phyloP scores from a whole-genome alignment of 2,113 vertebrate species.

The Saguinus imperator region DNA sequence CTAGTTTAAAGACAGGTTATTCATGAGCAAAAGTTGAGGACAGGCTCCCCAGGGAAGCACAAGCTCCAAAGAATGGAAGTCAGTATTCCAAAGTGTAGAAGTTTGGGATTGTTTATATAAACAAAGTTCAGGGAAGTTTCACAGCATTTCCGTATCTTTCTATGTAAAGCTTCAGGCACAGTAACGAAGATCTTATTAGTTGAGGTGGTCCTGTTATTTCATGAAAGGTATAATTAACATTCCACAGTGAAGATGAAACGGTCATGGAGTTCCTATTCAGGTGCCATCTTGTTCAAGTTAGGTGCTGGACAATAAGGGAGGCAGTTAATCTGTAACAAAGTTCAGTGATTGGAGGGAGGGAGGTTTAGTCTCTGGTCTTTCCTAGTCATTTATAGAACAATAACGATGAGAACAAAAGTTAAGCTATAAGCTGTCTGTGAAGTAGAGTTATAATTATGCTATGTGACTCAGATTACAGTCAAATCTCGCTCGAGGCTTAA shows the following conservation, averaged over 20 bases:
- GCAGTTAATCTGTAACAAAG: background rate
- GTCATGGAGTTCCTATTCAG: background rate
- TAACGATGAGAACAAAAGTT: background rate
- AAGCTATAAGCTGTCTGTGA: background rate
- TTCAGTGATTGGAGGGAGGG: background rate
- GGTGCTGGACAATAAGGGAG: background rate
- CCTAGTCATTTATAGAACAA: background rate
- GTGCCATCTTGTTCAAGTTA: background rate
- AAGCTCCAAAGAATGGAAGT: background rate
- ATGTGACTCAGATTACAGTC: too few relatives aligned
- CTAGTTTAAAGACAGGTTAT: background rate
- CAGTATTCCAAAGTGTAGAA: background rate
- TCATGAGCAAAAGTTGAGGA: background rate
- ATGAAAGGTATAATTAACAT: background rate
- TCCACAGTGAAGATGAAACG: background rate
- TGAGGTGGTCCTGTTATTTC: background rate
- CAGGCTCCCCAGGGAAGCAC: background rate
- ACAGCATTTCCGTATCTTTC: background rate
- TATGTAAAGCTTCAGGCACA: background rate
- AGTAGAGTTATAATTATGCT: too few relatives aligned
- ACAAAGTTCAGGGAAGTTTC: background rate
- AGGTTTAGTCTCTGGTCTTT: background rate
- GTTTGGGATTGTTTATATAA: background rate
- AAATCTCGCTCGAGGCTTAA: too few relatives aligned
- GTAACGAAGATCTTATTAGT: background rate